Evolutionary conservation across 2,888 invertebrate genomes (phyloP).

Genomic region (Drosophila mayaguana): DNA sequence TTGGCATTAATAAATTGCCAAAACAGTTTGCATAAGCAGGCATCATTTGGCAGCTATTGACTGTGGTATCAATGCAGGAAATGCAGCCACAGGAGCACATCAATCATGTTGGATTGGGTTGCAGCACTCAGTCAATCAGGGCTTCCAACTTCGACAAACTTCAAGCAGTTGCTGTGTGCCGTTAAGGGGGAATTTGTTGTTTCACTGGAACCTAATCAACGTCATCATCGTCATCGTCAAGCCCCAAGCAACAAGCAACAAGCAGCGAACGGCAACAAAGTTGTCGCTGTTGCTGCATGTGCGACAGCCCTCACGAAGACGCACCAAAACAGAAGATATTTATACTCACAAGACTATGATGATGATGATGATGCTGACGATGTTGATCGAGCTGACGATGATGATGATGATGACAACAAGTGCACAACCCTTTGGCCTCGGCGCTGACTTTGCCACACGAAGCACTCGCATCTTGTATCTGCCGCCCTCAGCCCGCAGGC

Average conservation of each 20-base stretch:
- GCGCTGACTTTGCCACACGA: conserved; percentile 33
- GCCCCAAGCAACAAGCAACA: conserved; percentile 19
- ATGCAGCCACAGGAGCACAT: conserved; percentile 47
- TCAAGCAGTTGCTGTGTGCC: conserved; percentile 30
- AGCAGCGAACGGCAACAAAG: conserved; percentile 23
- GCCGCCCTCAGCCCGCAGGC: conserved; percentile 22
- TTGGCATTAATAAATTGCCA: conserved; percentile 32
- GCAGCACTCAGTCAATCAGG: conserved; percentile 56
- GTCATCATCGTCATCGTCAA: conserved; percentile 41
- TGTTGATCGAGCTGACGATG: conserved; percentile 25
- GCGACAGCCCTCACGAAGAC: conserved; percentile 8
- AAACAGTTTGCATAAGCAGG: conserved; percentile 41
- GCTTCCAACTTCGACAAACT: conserved; percentile 32
- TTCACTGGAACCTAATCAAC: conserved; percentile 61
- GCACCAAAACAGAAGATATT: conserved; percentile 39
- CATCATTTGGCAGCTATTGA: conserved; percentile 24
- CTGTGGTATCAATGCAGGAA: conserved; percentile 48
- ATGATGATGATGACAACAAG: conserved; percentile 62
- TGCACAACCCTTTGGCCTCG: conserved; percentile 73
- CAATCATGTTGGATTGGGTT: conserved; percentile 51
- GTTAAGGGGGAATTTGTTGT: conserved; percentile 50
- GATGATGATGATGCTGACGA: conserved; percentile 12
- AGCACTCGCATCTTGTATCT: conserved; percentile 41
- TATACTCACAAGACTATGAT: conserved; percentile 28
- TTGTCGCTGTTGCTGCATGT: conserved; percentile 25